phyloP scores from a whole-genome alignment of 2,888 invertebrate species.

The Kryphioiulus occultus region DNA sequence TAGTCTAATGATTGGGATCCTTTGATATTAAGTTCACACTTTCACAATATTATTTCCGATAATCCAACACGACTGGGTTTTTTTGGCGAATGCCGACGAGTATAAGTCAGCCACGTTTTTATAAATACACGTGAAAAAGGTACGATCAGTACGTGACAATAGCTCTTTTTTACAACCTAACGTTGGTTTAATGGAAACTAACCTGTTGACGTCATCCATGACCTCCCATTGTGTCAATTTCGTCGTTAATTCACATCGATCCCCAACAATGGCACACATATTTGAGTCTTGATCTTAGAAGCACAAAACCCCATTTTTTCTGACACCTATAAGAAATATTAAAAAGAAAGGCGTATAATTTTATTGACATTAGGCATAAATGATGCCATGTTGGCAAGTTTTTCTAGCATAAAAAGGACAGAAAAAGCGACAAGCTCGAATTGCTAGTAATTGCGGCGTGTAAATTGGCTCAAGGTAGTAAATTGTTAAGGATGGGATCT shows the following conservation, averaged over 20 bases:
- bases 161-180: not conserved
- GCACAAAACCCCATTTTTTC: constrained; percentile 20
- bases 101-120: constrained; percentile 20
- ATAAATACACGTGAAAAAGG: not conserved
- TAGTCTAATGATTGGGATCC: constrained; percentile 20
- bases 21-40: constrained; percentile 31
- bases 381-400: constrained; percentile 33
- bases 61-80: not conserved
- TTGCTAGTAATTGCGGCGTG: constrained; percentile 36
- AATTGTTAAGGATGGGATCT: constrained; percentile 32
- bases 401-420: not conserved
- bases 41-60: constrained; percentile 10
- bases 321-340: not conserved
- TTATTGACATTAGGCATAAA: constrained; percentile 40
- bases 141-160: not conserved
- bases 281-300: not conserved
- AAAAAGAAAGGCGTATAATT: constrained; percentile 34
- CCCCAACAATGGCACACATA: constrained; percentile 20
- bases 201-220: constrained; percentile 32
- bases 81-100: not conserved
- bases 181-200: constrained; percentile 11
- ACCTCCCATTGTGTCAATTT: constrained; percentile 31
- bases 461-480: constrained; percentile 40
- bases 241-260: constrained; percentile 35
- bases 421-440: constrained; percentile 38